Percentiles rank a stretch among this genome's conserved stretches.
Conservation (phyloP, 2,888 invertebrate genomes). For the Drosophila antonietae region DNA sequence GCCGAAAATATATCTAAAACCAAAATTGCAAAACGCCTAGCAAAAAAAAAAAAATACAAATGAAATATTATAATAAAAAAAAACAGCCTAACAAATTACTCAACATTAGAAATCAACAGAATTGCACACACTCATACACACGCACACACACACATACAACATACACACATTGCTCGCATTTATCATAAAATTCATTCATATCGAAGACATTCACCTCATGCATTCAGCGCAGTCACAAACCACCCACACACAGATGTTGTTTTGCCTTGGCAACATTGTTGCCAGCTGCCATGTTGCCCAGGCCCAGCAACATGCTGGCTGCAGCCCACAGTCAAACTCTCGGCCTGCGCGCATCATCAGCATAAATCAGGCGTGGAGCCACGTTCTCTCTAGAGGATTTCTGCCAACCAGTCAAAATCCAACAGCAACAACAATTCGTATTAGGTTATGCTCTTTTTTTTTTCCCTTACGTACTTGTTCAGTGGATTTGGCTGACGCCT, state of each 20-base stretch:
- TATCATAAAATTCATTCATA: conserved; percentile 53
- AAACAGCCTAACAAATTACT: conserved; percentile 78
- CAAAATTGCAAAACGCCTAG: conserved; percentile 53
- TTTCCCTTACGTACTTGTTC: conserved; percentile 28
- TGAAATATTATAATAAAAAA: conserved; percentile 14
- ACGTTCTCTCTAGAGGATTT: conserved; percentile 55
- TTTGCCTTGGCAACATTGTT: conserved; percentile 45
- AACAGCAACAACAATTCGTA: conserved; percentile 32
- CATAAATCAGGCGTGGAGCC: conserved; percentile 72
- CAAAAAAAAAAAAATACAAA: neutral
- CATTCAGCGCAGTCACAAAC: conserved; percentile 49
- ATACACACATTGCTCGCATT: conserved; percentile 27
- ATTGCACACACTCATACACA: conserved; percentile 35
- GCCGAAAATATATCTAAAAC: conserved; percentile 34
- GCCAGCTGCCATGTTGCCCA: conserved; percentile 25
- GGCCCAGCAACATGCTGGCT: conserved; percentile 50
- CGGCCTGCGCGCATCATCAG: conserved; percentile 64
- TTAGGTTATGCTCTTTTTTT: conserved; percentile 14
- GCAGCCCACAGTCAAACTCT: conserved; percentile 27
- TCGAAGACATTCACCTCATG: conserved; percentile 54
- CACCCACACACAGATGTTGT: conserved; percentile 45
- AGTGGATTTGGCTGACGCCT: conserved; percentile 62
- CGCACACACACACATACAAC: neutral
- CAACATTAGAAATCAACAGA: conserved; percentile 36
- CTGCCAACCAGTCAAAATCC: conserved; percentile 42